Evolutionary conservation across 30 jellyfish, hydroid and myxozoan genomes (phyloP).

Genomic region (Aurelia aurita): DNA sequence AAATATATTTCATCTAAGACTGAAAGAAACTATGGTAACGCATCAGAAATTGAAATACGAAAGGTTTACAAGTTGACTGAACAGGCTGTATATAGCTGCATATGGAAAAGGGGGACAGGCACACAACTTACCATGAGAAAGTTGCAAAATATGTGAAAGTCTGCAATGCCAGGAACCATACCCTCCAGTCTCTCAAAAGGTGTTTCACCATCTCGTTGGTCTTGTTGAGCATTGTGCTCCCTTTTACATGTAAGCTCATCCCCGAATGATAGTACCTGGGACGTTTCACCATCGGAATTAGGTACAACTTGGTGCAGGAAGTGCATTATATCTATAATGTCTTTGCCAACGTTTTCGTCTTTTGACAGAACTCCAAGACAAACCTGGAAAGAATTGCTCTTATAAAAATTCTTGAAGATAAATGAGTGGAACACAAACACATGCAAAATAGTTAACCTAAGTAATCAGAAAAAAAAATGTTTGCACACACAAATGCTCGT

Average conservation of each 20-base stretch:
- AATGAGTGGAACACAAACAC: no score
- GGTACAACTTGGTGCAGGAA: background rate
- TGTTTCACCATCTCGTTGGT: slow-evolving; percentile 4
- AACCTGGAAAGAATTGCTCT: background rate
- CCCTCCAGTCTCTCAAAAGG: background rate
- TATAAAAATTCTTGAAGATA: background rate
- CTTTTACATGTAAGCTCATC: slow-evolving; percentile 7
- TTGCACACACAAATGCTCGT: no score
- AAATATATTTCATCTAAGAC: no score
- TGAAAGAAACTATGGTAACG: no score
- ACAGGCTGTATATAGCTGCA: background rate
- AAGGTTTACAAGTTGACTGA: no score
- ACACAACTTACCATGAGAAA: background rate
- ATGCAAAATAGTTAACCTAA: no score
- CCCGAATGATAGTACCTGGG: background rate
- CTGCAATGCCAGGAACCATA: background rate
- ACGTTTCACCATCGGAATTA: background rate
- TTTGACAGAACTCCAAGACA: background rate
- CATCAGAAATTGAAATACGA: no score
- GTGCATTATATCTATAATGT: background rate
- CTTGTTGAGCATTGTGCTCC: background rate
- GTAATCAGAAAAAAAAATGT: no score
- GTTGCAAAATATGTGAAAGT: slow-evolving; percentile 1
- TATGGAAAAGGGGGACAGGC: background rate
- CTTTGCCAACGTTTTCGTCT: slow-evolving; percentile 1